Evolutionary conservation across 1,140 invertebrate species (phyloP).

Genomic region (Thaumatotibia leucotreta): DNA sequence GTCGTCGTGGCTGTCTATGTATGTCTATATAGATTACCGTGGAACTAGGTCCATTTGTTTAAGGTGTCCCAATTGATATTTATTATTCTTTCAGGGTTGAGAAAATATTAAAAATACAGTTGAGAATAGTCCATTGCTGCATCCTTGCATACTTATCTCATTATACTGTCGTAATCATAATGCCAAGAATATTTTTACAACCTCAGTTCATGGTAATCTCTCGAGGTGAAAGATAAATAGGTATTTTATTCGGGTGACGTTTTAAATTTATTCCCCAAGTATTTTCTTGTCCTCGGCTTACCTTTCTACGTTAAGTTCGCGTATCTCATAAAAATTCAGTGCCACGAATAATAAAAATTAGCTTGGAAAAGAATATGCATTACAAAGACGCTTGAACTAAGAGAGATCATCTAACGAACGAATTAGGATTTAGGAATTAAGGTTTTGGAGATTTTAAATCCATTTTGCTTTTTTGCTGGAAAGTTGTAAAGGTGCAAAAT

Average conservation of each 20-base stretch:
- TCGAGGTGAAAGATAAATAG: constrained; percentile 16
- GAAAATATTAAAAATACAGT: too few relatives aligned
- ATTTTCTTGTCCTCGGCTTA: constrained; percentile 25
- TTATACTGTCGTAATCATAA: too few relatives aligned
- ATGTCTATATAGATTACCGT: too few relatives aligned
- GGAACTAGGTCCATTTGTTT: too few relatives aligned
- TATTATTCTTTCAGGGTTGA: too few relatives aligned
- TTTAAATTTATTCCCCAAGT: constrained; percentile 28
- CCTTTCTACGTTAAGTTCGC: constrained; percentile 9
- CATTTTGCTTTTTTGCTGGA: not conserved
- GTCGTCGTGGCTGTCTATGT: too few relatives aligned
- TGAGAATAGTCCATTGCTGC: too few relatives aligned
- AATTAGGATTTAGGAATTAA: not conserved
- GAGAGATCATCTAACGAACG: not conserved
- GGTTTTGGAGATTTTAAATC: not conserved
- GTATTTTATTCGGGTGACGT: constrained; percentile 16
- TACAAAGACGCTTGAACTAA: not conserved
- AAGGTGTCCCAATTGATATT: too few relatives aligned
- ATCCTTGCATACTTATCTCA: too few relatives aligned
- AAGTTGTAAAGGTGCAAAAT: not conserved
- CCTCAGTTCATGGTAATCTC: constrained; percentile 14
- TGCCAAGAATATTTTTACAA: not conserved
- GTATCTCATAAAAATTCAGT: constrained; percentile 24
- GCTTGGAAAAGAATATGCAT: not conserved
- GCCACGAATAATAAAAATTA: constrained; percentile 30